A percentile compares a stretch with the other conserved stretches of the same genome.
These are phyloP conservation scores for Blastobasis lacticolella DNA, from an alignment of 2,888 invertebrate species.

Conservation along the genomic window DNA sequence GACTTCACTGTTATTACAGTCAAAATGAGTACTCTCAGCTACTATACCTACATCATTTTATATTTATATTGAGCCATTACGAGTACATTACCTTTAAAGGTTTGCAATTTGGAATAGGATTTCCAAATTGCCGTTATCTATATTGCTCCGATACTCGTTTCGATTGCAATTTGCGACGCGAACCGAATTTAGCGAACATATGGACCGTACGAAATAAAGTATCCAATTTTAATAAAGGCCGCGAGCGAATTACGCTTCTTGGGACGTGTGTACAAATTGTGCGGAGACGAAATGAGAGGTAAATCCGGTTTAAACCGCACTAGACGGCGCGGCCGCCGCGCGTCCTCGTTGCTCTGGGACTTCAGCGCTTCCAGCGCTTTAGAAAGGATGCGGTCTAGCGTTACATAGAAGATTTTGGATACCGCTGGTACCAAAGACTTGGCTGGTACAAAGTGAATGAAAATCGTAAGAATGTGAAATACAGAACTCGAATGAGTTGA, in stretches of 20 bases:
- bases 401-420: not conserved
- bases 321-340: slow-evolving; percentile 35
- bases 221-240: slow-evolving; percentile 24
- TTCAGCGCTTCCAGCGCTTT: not conserved
- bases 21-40: too few species aligned
- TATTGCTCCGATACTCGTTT: too few species aligned
- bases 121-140: too few species aligned
- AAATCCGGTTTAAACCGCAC: slow-evolving; percentile 64
- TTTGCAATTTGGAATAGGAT: too few species aligned
- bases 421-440: not conserved
- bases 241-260: slow-evolving; percentile 36
- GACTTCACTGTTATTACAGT: too few species aligned
- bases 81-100: too few species aligned
- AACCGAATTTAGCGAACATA: not conserved
- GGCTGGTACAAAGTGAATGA: not conserved
- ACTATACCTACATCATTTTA: too few species aligned
- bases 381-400: not conserved
- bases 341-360: not conserved
- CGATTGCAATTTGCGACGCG: not conserved
- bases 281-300: slow-evolving; percentile 53
- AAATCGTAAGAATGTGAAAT: too few species aligned
- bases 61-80: too few species aligned
- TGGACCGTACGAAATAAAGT: slow-evolving; percentile 3
- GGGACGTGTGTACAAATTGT: slow-evolving; percentile 56
- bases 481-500: too few species aligned